Evolutionary conservation across 2,797 vertebrate species (phyloP), one percentile per base, ranked within the genome.

Genomic region (Notoglanidium macrostoma): DNA sequence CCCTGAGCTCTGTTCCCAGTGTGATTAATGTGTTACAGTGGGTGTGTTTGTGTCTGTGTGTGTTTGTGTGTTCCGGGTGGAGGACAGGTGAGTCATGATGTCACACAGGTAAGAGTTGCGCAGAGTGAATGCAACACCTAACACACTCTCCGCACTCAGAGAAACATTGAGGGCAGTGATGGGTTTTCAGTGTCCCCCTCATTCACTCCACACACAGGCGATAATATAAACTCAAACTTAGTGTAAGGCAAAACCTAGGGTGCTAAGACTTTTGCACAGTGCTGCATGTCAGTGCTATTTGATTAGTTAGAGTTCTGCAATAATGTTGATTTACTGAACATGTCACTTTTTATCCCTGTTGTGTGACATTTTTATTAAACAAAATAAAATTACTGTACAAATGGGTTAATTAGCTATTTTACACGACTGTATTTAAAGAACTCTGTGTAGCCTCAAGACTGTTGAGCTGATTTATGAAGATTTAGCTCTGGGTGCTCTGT

Each of bases 1-100:
- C 91, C 91, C 93, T 90, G 89, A 89, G 90, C 91, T 90, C 14
- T 79, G 11, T 26, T 91, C 32, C 84, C 72, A 90, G 94, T 91
- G 92, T 94, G 90, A 92, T 91, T 92, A 61, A 57, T 44, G 46
- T 54, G 29, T 83, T 70, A 68, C 63, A 6, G 8, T 77, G 10
- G 61, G 44, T 86, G 82, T 77, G 32, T 68, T n/a, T 49, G 61
- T 57, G 80, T 77, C 29, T 15, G 17, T 82, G 8, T 70, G 23
- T 84, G 80, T 74, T 21, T 54, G 46, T 29, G 44, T n/a, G 76
- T 73, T 61, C 21, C 49, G 9, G 21, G 55, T 54, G 21, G 67
- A 51, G 29, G 32, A 68, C 68, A 65, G 79, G 79, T 87, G 17
- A 87, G 81, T 83, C 54, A 29, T 67, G 81, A 49, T 1, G 35